phyloP scores from a whole-genome alignment of 2,888 invertebrate species.

The Vanessa cardui region DNA sequence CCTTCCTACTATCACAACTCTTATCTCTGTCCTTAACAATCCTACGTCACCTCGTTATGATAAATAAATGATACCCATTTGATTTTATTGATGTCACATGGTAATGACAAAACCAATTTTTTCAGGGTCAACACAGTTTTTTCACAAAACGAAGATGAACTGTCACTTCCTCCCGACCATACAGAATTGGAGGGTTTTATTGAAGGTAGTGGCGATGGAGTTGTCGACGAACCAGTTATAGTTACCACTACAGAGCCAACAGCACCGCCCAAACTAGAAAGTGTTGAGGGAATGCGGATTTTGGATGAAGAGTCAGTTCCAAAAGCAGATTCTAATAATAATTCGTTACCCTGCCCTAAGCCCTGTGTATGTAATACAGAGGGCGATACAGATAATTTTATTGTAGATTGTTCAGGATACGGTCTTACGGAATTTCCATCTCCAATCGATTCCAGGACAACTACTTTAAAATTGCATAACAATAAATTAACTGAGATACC shows the following conservation, averaged over 20 bases:
- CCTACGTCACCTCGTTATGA: slow-evolving; percentile 70
- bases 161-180: slow-evolving; percentile 68
- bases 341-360: slow-evolving; percentile 54
- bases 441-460: slow-evolving; percentile 62
- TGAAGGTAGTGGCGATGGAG: slow-evolving; percentile 64
- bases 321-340: slow-evolving; percentile 41
- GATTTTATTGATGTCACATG: slow-evolving; percentile 64
- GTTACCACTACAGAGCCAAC: slow-evolving; percentile 49
- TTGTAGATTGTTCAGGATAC: slow-evolving; percentile 77
- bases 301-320: slow-evolving; percentile 44
- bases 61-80: slow-evolving; percentile 55
- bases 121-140: slow-evolving; percentile 52
- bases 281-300: slow-evolving; percentile 49
- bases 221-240: slow-evolving; percentile 52
- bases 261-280: slow-evolving; percentile 54
- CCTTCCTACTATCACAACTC: slow-evolving; percentile 70
- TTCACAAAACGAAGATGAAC: slow-evolving; percentile 64
- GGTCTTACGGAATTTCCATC: slow-evolving; percentile 76
- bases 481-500: slow-evolving; percentile 72
- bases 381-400: slow-evolving; percentile 57
- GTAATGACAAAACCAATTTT: slow-evolving; percentile 43
- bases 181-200: slow-evolving; percentile 52
- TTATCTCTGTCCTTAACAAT: slow-evolving; percentile 69
- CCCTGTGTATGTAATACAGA: slow-evolving; percentile 68
- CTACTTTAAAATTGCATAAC: slow-evolving; percentile 66